Evolutionary conservation across 1,140 invertebrate species (phyloP), one percentile per base, ranked within the genome.

Genomic region (Spodoptera litura): DNA sequence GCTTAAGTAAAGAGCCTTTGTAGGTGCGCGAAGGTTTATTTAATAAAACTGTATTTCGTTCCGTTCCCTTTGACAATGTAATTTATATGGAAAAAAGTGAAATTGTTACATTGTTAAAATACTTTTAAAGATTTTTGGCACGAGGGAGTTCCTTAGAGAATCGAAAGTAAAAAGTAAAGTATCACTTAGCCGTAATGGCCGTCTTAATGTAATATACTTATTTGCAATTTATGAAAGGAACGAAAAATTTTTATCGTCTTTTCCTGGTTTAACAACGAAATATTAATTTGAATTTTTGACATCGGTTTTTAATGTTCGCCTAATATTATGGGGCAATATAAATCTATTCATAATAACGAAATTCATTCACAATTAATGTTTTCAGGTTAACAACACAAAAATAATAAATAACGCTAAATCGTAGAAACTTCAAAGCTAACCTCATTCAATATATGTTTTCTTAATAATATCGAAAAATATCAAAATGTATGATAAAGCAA

Each of bases 41-140:
- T 72, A 78, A 73, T 72, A 62, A 73, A 73, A 78, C 44, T 76
- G 59, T 35, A 74, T 74, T 74, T 52, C 71, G 44, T 66, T 64
- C 56, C 25, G 55, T 74, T 74, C 44, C 56, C 56, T 74, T 74
- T 74, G 71, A 59, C 53, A 74, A 74, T 74, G 71, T 61, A 74
- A 74, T 74, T 74, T 74, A 61, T 74, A 74, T 72, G 55, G 52
- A 74, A 49, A 59, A 49, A 61, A 44, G 38, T 64, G 38, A 44
- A 64, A 64, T 61, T 64, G 49, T 70, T 52, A 74, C 35, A 59
- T 59, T 74, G 20, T 51, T 61, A 61, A 44, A 59, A 58, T 74
- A 20, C 71, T 74, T 20, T 74, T 74, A 56, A 74, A 74, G 55
- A 27, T 61, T 74, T 11, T 44, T 12, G 56, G 20, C 44, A 49